Base-by-base conservation (phyloP, 2,113 vertebrate species). In the Passer domesticus region DNA sequence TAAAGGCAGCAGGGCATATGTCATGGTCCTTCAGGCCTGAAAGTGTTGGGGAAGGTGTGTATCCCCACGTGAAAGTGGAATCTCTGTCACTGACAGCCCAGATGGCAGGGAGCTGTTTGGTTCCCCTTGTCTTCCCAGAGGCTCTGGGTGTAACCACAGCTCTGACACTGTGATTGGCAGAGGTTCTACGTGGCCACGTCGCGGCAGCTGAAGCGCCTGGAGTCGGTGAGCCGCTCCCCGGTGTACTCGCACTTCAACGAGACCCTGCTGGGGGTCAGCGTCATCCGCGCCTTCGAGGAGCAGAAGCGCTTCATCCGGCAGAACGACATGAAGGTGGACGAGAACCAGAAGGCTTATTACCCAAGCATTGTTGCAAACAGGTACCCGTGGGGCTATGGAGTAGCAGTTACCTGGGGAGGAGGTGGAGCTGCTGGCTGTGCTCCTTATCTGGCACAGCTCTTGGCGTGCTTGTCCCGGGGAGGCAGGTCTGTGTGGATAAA, bases 311-410 rank as follows among this genome's bases (percentile, higher is more conserved):
- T 99, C 87, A 99, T 99, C 89, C 66, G 11, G 22, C 98, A 99
- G 96, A 99, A 98, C 0, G 99, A 99, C 96, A 64, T 92, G 63
- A 98, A 98, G 31, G 99, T 99, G 92, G 99, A 99, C 78, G 98
- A 99, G 92, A 99, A 99, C 93, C 99, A 99, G 98, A 99, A 98
- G 95, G 99, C 99, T 33, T 99, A 99, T 84, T 99, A 98, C 82
- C 98, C 99, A 33, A 98, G 99, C 97, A 99, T 99, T 12, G 98
- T 99, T n/a, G 99, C 99, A 33, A 99, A 99, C 98, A 98, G 99
- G 99, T 99, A 92, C 79, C 35, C 2, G 21, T 39, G 39, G 44
- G 68, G 18, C 8, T 60, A 2, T 0, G 49, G 63, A 28, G 9
- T 56, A 30, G 19, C 21, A 18, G 22, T n/a, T 39, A 2, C 1